phyloP scores from a whole-genome alignment of 2,888 invertebrate species.

The Coenonympha glycerion region DNA sequence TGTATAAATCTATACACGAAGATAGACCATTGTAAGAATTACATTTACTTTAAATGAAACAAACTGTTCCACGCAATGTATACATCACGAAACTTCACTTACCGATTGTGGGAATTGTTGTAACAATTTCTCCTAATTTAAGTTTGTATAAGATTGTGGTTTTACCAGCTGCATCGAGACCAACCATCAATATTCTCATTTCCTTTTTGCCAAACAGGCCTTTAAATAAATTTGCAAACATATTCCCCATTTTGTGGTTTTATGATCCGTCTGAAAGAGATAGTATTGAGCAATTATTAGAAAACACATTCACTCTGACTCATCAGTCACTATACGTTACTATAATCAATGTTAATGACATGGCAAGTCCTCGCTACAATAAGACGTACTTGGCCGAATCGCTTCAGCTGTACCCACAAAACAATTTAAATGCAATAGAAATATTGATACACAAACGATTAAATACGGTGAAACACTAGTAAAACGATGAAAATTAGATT shows the following conservation, averaged over 20 bases:
- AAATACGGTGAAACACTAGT: constrained; percentile 1
- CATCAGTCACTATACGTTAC: constrained; percentile 54
- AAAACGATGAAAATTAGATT: constrained; percentile 34
- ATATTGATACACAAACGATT: background rate
- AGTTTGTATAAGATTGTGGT: constrained; percentile 99
- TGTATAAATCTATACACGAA: too few relatives aligned
- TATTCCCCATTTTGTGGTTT: constrained; percentile 93
- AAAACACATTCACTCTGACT: constrained; percentile 55
- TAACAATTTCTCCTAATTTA: constrained; percentile 99
- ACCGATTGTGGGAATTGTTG: constrained; percentile 99
- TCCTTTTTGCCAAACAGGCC: constrained; percentile 99
- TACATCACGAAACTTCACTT: constrained; percentile 59
- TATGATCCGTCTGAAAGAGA: constrained; percentile 66
- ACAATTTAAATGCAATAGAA: constrained; percentile 2
- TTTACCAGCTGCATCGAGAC: constrained; percentile 99
- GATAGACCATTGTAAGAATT: too few relatives aligned
- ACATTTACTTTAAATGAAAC: background rate
- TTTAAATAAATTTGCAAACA: constrained; percentile 98
- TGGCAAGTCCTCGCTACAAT: constrained; percentile 59
- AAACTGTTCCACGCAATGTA: background rate
- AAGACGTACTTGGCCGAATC: constrained; percentile 20
- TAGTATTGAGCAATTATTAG: constrained; percentile 40
- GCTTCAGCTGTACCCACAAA: constrained; percentile 3
- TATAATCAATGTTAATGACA: constrained; percentile 74
- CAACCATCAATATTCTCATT: constrained; percentile 99